A percentile compares a stretch with the other conserved stretches of the same genome.
Conservation (phyloP, 2,888 invertebrate species). For the Erannis defoliaria region DNA sequence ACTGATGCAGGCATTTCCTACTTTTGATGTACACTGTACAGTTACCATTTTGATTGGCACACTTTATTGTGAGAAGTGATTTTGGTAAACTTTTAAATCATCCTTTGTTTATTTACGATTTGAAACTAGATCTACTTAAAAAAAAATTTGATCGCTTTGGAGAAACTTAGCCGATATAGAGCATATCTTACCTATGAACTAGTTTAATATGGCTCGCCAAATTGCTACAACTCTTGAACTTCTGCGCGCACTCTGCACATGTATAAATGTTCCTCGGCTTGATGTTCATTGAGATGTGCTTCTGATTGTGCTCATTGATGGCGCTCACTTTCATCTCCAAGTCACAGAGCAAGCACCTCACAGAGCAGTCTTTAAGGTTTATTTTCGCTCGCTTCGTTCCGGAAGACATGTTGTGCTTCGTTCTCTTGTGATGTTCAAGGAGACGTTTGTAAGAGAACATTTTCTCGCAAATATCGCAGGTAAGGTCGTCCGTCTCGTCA, state of each 20-base stretch:
- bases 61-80: no score
- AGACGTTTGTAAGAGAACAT: constrained; percentile 78
- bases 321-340: constrained; percentile 77
- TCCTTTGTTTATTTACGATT: no score
- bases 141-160: no score
- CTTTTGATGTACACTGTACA: no score
- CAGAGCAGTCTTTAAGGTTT: constrained; percentile 75
- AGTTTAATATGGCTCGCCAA: constrained; percentile 78
- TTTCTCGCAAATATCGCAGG: constrained; percentile 82
- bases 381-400: constrained; percentile 77
- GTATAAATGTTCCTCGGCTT: constrained; percentile 80
- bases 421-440: constrained; percentile 75
- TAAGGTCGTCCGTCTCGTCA: constrained; percentile 75
- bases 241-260: constrained; percentile 74
- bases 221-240: constrained; percentile 75
- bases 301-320: constrained; percentile 78
- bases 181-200: constrained; percentile 62
- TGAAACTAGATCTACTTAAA: no score
- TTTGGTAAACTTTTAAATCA: no score
- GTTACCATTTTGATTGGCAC: no score
- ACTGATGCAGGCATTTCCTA: no score
- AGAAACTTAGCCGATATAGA: neutral
- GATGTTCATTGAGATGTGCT: constrained; percentile 72
- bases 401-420: constrained; percentile 78
- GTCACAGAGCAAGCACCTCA: constrained; percentile 79